Evolutionary conservation across 2,888 invertebrate species (phyloP).

Genomic region (Ophioninae sp.): DNA sequence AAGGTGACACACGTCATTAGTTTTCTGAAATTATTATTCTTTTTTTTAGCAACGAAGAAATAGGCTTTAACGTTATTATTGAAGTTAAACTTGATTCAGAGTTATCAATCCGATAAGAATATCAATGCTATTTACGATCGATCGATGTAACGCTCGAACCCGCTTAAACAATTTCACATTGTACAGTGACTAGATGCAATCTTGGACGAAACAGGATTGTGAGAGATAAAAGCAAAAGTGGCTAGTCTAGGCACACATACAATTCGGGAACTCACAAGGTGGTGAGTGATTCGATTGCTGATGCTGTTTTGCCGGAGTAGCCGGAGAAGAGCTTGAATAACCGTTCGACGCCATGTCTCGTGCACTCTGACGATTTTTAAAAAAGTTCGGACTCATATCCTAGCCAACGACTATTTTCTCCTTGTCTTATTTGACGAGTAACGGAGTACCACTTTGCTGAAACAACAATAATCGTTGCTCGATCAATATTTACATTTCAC

Average conservation of each 20-base stretch:
- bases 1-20: not conserved
- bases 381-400: constrained; percentile 82
- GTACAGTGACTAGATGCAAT: not conserved
- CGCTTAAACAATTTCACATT: not conserved
- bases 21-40: not conserved
- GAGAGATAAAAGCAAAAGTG: constrained; percentile 63
- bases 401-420: constrained; percentile 62
- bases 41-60: not conserved
- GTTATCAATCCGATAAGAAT: not conserved
- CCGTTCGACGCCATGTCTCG: constrained; percentile 79
- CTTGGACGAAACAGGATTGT: not conserved
- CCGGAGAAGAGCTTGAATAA: constrained; percentile 68
- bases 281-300: constrained; percentile 75
- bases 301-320: constrained; percentile 66
- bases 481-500: constrained; percentile 25
- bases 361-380: constrained; percentile 81
- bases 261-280: constrained; percentile 80
- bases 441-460: constrained; percentile 63
- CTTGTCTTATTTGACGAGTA: constrained; percentile 49
- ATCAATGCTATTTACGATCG: not conserved
- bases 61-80: not conserved
- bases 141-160: not conserved
- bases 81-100: not conserved
- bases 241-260: constrained; percentile 80
- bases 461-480: constrained; percentile 20